A percentile compares a stretch with the other conserved stretches of the same genome.
These are phyloP conservation scores for Phylloscopus trochilus DNA, from an alignment of 2,113 vertebrate genomes.

Conservation along the genomic window DNA sequence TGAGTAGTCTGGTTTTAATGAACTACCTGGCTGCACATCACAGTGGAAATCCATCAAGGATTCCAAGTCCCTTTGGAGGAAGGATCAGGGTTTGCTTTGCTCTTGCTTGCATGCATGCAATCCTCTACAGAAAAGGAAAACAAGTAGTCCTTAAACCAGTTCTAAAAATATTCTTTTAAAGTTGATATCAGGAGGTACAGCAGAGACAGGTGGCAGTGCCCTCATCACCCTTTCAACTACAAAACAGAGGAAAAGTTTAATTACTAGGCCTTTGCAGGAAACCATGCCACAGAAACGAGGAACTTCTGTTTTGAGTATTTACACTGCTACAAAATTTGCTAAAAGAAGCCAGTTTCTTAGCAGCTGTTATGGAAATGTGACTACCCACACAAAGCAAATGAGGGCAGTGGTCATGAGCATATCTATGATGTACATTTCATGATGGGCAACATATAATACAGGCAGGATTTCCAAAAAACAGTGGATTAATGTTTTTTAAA, in stretches of 20 bases:
- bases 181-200: neutral
- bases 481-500: neutral
- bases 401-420: neutral
- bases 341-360: neutral
- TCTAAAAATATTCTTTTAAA: neutral
- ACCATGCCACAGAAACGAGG: neutral
- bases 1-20: neutral
- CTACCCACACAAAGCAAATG: neutral
- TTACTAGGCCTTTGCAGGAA: neutral
- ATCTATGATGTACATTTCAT: rapidly evolving
- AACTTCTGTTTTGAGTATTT: neutral
- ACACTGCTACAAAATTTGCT: neutral
- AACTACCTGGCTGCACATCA: neutral
- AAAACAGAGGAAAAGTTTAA: neutral
- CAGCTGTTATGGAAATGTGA: neutral
- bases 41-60: neutral
- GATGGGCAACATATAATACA: neutral
- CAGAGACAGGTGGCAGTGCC: neutral
- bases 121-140: neutral
- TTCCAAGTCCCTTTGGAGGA: neutral
- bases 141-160: neutral
- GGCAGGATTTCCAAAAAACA: neutral
- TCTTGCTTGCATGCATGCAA: neutral
- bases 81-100: neutral
- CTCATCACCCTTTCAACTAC: neutral